phyloP scores from a whole-genome alignment of 2,797 vertebrate species.

The Melopsittacus undulatus region DNA sequence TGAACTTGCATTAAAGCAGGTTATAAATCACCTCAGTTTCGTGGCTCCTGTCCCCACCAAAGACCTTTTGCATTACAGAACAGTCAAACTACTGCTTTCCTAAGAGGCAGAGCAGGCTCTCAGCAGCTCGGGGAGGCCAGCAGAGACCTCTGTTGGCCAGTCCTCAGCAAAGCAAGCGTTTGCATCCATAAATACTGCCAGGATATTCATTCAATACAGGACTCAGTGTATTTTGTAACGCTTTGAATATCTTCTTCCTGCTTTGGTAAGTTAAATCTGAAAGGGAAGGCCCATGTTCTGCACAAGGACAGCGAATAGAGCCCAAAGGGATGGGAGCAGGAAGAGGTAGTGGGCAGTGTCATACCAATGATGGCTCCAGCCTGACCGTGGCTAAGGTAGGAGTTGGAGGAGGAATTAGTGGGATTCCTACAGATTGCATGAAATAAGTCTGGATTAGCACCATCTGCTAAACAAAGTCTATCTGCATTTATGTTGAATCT shows the following conservation, averaged over 20 bases:
- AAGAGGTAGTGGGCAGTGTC: neutral
- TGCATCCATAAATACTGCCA: neutral
- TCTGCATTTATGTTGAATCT: neutral
- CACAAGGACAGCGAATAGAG: neutral
- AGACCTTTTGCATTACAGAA: neutral
- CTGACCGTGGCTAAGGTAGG: neutral
- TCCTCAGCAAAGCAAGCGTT: neutral
- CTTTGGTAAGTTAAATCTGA: neutral
- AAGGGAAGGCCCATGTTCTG: neutral
- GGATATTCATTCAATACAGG: neutral
- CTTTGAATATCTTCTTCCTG: neutral
- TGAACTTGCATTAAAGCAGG: neutral
- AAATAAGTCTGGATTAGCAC: neutral
- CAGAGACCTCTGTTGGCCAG: conserved; percentile 39
- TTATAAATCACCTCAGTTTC: neutral
- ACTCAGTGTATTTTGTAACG: neutral
- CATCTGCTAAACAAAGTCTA: neutral
- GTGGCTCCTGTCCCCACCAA: neutral
- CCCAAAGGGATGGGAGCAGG: neutral
- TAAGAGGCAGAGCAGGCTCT: neutral
- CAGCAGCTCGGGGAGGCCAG: neutral
- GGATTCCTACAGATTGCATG: neutral
- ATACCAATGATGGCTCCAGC: neutral
- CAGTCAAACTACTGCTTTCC: neutral
- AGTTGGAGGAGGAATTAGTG: neutral